A percentile compares a stretch with the other conserved stretches of the same genome.
Conservation (phyloP, 2,113 vertebrate species). For the Electrona antarctica region DNA sequence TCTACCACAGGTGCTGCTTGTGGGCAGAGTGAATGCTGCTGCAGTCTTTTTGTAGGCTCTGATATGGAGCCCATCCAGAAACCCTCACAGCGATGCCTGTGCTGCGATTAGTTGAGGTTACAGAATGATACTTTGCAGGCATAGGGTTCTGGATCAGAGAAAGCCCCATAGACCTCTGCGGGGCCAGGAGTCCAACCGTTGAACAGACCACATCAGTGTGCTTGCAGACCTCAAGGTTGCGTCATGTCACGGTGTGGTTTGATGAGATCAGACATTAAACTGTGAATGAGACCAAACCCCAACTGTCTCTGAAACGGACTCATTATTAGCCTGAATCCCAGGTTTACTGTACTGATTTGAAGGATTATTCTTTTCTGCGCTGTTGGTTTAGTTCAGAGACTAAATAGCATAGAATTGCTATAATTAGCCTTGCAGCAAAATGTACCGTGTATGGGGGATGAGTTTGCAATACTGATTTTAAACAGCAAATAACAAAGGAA, state of each 20-base stretch:
- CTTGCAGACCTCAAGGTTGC: conserved; percentile 46
- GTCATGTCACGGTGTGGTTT: conserved; percentile 58
- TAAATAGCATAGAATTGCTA: conserved; percentile 16
- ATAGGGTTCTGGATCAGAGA: conserved; percentile 34
- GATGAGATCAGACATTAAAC: conserved; percentile 71
- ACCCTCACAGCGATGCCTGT: conserved; percentile 39
- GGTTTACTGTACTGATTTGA: conserved; percentile 20
- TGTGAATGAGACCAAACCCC: conserved; percentile 59
- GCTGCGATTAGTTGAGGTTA: conserved; percentile 31
- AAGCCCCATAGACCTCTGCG: conserved; percentile 40
- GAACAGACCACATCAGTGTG: conserved; percentile 52
- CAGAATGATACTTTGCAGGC: conserved; percentile 35
- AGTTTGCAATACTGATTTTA: conserved; percentile 11
- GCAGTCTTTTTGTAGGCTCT: conserved; percentile 5
- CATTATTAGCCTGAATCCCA: conserved; percentile 41
- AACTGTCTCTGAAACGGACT: conserved; percentile 62
- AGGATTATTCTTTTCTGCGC: not conserved
- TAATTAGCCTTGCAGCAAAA: conserved; percentile 9
- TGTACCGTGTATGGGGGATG: conserved; percentile 3
- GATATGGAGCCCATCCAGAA: conserved; percentile 27
- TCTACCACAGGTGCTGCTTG: conserved; percentile 53
- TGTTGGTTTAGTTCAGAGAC: conserved; percentile 10
- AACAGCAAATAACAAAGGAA: not conserved
- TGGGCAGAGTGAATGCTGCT: conserved; percentile 21
- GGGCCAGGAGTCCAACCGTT: conserved; percentile 10